A percentile compares a stretch with the other conserved stretches of the same genome.
Conservation (phyloP, 30 jellyfish, hydroid and myxozoan genomes). For the Turritopsis dohrnii region DNA sequence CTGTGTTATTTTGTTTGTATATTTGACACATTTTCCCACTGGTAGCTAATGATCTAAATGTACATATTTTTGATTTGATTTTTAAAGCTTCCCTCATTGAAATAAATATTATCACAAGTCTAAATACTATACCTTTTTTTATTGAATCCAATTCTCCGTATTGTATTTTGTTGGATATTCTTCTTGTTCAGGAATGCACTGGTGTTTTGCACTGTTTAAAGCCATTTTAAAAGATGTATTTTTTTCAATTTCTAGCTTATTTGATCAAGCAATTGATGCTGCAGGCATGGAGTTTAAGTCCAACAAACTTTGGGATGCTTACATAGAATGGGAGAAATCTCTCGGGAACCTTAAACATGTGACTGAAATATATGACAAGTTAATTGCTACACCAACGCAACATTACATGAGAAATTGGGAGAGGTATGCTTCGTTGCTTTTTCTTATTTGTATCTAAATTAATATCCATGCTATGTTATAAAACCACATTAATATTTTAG, state of each 20-base stretch:
- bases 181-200: neutral
- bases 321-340: slow-evolving; percentile 75
- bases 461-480: neutral
- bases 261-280: slow-evolving; percentile 59
- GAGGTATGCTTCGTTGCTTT: slow-evolving; percentile 60
- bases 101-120: too few relatives aligned
- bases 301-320: slow-evolving; percentile 74
- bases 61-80: too few relatives aligned
- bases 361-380: slow-evolving; percentile 50
- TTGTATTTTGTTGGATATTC: neutral
- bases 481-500: slow-evolving; percentile 13
- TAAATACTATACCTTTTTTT: too few relatives aligned
- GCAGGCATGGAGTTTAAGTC: slow-evolving; percentile 90
- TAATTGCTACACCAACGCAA: slow-evolving; percentile 77
- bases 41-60: too few relatives aligned
- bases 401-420: slow-evolving; percentile 60
- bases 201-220: neutral
- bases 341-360: slow-evolving; percentile 55
- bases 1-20: too few relatives aligned
- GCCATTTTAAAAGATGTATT: neutral
- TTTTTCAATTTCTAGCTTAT: slow-evolving; percentile 41
- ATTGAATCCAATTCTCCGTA: too few relatives aligned
- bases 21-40: too few relatives aligned
- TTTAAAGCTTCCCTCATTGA: too few relatives aligned
- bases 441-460: too few relatives aligned